These are phyloP conservation scores for Nephrotoma appendiculata DNA, from an alignment of 2,888 invertebrate genomes.

Conservation along the genomic window DNA sequence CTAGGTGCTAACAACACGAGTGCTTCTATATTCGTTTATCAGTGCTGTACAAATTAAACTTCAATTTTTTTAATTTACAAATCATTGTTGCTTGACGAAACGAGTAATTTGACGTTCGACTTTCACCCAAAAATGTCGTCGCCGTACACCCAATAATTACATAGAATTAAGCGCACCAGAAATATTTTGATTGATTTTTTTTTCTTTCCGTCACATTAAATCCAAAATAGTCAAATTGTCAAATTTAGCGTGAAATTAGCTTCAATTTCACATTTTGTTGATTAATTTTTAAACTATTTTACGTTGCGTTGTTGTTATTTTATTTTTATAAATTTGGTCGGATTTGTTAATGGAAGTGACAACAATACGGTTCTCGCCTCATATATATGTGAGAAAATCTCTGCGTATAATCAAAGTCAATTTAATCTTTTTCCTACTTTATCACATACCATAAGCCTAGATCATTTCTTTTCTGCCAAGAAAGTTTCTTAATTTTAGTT, in stretches of 20 bases:
- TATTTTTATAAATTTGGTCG: neutral
- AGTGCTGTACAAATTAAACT: no score
- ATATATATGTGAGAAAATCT: neutral
- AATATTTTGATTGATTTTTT: neutral
- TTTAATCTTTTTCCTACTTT: neutral
- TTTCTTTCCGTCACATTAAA: neutral
- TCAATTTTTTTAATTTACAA: neutral
- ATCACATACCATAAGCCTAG: neutral
- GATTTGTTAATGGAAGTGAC: neutral
- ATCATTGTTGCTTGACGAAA: neutral
- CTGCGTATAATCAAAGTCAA: neutral
- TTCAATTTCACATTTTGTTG: neutral
- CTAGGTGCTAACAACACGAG: no score
- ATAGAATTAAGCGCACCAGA: neutral
- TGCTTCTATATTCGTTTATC: no score
- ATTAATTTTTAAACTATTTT: neutral
- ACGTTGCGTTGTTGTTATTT: neutral
- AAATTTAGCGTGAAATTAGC: neutral
- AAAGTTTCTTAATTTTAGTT: neutral
- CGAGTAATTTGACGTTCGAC: neutral
- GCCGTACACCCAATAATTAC: neutral
- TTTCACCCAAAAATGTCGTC: neutral
- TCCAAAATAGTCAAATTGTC: neutral
- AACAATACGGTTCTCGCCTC: neutral
- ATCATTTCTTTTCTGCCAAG: neutral